Base-by-base conservation (phyloP, 2,797 vertebrate species). In the Gymnoscopelus microlampas region DNA sequence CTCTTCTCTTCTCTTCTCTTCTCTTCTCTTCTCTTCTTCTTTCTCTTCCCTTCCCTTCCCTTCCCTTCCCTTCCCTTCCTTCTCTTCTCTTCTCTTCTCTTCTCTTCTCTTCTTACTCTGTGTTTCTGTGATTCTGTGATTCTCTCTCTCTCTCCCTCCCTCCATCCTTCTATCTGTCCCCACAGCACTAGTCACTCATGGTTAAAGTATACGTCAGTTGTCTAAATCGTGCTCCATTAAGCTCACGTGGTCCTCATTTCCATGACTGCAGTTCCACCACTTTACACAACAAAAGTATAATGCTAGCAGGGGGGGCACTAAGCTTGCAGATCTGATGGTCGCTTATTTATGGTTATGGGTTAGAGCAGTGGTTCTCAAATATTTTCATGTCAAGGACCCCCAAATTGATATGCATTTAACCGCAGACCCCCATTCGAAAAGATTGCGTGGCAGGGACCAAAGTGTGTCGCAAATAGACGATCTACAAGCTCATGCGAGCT, bases 111-210 rank as follows among this genome's bases (percentile, higher is more conserved):
- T 53, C 64, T 51, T 23, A 47, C 62, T 15, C 47, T 49, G 10
- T n/a, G n/a, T n/a, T n/a, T n/a, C n/a, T n/a, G n/a, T 61, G 54
- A 48, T 63, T 63, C 57, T 29, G 65, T 64, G 51, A 29, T 29
- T 29, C 7, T 19, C 14, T n/a, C 57, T 68, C 47, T 50, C 44
- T 51, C 47, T 63, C 60, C 57, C 50, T 49, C 51, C 29, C 49
- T 26, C 49, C 13, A 14, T n/a, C 9, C 57, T 19, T 62, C 53
- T 29, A 5, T 67, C 11, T 62, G 51, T 71, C 55, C 60, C 60
- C 35, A 14, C 56, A 79, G 82, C 79, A 73, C 71, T 70, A 79
- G 53, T 81, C 74, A 74, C 44, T 73, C 77, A 53, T 74, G 47
- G 48, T 80, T 79, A 70, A 74, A 66, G 60, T 67, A 60, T 70